Evolutionary conservation across 2,113 vertebrate species (phyloP), one percentile per base, ranked within the genome.

Genomic region (Nesoenas mayeri): DNA sequence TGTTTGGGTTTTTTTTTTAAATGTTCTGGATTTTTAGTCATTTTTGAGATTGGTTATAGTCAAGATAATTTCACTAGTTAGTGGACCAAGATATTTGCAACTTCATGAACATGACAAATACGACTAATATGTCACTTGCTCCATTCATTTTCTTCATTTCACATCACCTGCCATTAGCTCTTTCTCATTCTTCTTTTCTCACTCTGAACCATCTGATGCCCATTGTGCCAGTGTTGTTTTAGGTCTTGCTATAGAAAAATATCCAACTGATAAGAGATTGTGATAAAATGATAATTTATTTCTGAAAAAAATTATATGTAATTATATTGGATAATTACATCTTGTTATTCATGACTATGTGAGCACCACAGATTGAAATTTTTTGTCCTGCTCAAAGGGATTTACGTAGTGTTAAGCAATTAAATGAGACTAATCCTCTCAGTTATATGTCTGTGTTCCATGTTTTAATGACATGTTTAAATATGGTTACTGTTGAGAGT

Each of bases 321-420:
- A 94, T 97, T 96, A 91, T 32, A 94, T 48, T 71, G 65, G 88
- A 93, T 95, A 97, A 94, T 96, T 91, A 93, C 18, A 89, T 81
- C 61, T 87, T 85, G 79, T 95, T 97, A 96, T 92, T 94, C 85
- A 92, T 70, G 54, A 62, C 56, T 73, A 61, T 7, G 31, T 47
- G 81, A 88, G 64, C 61, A 91, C 29, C 11, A 54, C 24, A 78
- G 16, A 79, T 24, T 16, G 22, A 53, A 47, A 5, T 40, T 62
- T 94, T 93, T 70, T 44, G 8, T 56, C 34, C 77, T 20, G 20
- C 81, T 73, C 50, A 79, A 94, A 42, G 25, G 62, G 56, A 60
- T 54, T 47, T 60, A 70, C 94, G 48, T 56, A 86, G 60, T 79
- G 92, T 19, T 64, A 96, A 94, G 58, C 10, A 94, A 89, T 90